Percentiles rank a stretch among this genome's conserved stretches.
These are phyloP conservation scores for Pseudorhombus dupliciocellatus DNA, from an alignment of 2,113 vertebrate species.

Conservation along the genomic window DNA sequence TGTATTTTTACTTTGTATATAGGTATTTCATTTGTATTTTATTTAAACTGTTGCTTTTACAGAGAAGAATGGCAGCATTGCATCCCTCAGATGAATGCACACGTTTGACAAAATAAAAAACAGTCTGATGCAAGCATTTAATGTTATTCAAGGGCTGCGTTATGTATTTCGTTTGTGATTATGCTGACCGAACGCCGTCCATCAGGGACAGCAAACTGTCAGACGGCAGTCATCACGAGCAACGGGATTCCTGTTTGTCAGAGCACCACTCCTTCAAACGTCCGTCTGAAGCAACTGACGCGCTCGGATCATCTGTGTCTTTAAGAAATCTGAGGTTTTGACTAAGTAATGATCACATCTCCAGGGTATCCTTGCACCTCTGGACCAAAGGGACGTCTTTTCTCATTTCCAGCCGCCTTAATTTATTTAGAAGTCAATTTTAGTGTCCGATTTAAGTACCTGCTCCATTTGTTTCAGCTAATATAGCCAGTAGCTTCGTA, in stretches of 20 bases:
- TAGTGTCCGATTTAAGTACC: constrained; percentile 62
- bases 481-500: constrained; percentile 62
- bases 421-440: constrained; percentile 72
- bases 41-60: too few relatives aligned
- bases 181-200: too few relatives aligned
- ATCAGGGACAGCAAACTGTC: too few relatives aligned
- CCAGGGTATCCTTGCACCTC: not conserved
- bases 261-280: too few relatives aligned
- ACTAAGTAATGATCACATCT: not conserved
- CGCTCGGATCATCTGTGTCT: constrained; percentile 10
- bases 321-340: not conserved
- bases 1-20: too few relatives aligned
- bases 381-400: constrained; percentile 4
- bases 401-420: constrained; percentile 37
- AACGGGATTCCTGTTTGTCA: too few relatives aligned
- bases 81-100: not conserved
- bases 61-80: too few relatives aligned
- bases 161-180: not conserved
- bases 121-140: constrained; percentile 4
- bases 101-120: not conserved
- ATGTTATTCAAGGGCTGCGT: constrained; percentile 1
- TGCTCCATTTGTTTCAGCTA: constrained; percentile 64
- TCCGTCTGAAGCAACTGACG: not conserved
- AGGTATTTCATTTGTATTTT: too few relatives aligned
- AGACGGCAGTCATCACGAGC: too few relatives aligned